A percentile compares a stretch with the other conserved stretches of the same genome.
phyloP scores from a whole-genome alignment of 2,888 invertebrate species.

The Oscheius myriophilus region DNA sequence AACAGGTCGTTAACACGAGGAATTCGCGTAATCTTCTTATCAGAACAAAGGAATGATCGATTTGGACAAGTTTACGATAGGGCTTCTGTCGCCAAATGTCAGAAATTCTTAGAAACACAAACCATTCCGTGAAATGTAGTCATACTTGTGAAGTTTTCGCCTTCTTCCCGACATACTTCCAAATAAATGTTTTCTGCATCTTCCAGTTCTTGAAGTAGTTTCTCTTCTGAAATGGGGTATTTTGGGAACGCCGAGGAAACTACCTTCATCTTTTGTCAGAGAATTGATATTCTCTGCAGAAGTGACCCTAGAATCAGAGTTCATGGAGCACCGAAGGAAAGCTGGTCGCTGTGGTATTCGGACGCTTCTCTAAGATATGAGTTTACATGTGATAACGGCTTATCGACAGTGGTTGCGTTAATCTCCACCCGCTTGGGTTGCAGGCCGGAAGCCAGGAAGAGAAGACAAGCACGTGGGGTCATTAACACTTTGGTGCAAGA shows the following conservation, averaged over 20 bases:
- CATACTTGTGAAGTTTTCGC: conserved; percentile 37
- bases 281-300: conserved; percentile 9
- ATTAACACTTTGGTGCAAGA: no score
- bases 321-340: conserved; percentile 21
- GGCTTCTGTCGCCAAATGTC: background rate
- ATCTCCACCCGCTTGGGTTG: conserved; percentile 2
- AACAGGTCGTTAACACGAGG: conserved; percentile 3
- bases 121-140: conserved; percentile 58
- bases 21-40: no score
- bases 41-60: no score
- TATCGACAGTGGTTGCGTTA: conserved; percentile 21
- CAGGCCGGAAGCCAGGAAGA: conserved; percentile 8
- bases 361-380: conserved; percentile 12
- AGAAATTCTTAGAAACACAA: background rate
- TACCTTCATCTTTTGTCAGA: conserved; percentile 17
- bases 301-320: no score
- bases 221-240: background rate
- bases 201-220: conserved; percentile 9
- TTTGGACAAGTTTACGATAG: background rate
- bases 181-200: conserved; percentile 25
- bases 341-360: conserved; percentile 12
- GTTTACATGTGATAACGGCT: conserved; percentile 23
- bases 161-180: conserved; percentile 40
- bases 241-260: no score
- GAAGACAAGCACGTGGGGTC: background rate